Percentiles rank a stretch among this genome's conserved stretches.
Conservation (phyloP, 1,140 invertebrate genomes). For the Chymomyza costata region DNA sequence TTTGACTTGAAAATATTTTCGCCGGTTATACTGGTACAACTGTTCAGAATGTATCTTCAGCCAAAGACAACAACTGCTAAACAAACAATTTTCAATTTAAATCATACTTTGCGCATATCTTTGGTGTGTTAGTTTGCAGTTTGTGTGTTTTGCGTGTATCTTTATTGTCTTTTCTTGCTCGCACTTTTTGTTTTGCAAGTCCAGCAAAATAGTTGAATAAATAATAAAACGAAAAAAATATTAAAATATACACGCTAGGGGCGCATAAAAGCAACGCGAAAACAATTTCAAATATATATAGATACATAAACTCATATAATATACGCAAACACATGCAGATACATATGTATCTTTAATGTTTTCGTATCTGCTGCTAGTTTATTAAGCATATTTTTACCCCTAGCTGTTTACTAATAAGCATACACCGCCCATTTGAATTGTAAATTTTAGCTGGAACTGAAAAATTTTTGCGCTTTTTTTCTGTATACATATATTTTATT, state of each 20-base stretch:
- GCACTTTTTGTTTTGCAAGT: neutral
- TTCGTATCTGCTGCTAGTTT: conserved; percentile 9
- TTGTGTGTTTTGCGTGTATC: no score
- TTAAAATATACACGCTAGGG: conserved; percentile 35
- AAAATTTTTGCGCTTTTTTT: conserved; percentile 12
- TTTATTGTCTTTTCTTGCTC: neutral
- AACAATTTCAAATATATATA: conserved; percentile 61
- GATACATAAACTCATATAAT: conserved; percentile 37
- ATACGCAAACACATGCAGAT: conserved; percentile 13
- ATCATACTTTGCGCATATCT: conserved; percentile 54
- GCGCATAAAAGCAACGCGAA: conserved; percentile 53
- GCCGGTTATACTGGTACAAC: no score
- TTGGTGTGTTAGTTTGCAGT: conserved; percentile 22
- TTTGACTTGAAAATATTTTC: no score
- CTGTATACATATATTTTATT: no score
- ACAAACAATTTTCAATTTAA: conserved; percentile 66
- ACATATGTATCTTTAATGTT: no score
- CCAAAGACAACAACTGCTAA: conserved; percentile 47
- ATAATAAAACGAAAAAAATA: conserved; percentile 35
- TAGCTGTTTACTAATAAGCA: conserved; percentile 27
- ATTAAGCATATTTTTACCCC: conserved; percentile 14
- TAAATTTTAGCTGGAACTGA: conserved; percentile 33
- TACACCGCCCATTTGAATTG: conserved; percentile 50
- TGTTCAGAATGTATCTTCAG: conserved; percentile 52
- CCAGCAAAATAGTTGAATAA: conserved; percentile 39